Conservation (phyloP, 2,113 vertebrate species). For the Callithrix jacchus region DNA sequence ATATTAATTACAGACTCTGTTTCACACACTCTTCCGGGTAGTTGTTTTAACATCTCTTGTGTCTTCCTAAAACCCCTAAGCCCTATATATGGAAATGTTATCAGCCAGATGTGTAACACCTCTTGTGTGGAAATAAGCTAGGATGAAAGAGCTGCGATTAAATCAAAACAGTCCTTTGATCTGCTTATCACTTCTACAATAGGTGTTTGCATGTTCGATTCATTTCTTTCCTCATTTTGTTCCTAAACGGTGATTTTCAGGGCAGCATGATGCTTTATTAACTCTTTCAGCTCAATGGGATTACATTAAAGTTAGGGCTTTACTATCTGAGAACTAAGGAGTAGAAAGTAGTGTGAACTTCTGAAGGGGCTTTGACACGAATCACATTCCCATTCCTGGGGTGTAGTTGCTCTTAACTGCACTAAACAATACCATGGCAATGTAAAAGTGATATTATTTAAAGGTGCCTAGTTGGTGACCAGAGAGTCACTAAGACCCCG, state of each 20-base stretch:
- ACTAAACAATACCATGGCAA: background rate
- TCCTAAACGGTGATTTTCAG: background rate
- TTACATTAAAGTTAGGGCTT: constrained; percentile 9
- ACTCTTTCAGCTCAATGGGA: background rate
- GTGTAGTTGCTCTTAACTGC: background rate
- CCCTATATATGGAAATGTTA: background rate
- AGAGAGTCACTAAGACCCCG: background rate
- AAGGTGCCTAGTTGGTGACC: constrained; percentile 2
- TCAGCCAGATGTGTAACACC: background rate
- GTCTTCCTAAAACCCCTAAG: background rate
- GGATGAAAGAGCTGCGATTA: background rate
- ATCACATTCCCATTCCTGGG: background rate
- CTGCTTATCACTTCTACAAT: background rate
- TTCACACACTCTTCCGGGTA: background rate
- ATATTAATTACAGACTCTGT: constrained; percentile 29
- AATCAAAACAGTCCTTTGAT: background rate
- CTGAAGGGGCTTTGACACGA: background rate
- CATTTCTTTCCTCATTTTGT: background rate
- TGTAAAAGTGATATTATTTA: background rate
- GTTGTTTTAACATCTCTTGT: background rate
- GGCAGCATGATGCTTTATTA: background rate
- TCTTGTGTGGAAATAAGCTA: background rate
- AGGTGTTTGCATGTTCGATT: background rate
- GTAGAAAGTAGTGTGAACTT: background rate
- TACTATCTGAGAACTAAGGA: background rate